Evolutionary conservation across 1,140 invertebrate genomes (phyloP), one percentile per base, ranked within the genome.

Genomic region (Zaprionus ghesquierei): DNA sequence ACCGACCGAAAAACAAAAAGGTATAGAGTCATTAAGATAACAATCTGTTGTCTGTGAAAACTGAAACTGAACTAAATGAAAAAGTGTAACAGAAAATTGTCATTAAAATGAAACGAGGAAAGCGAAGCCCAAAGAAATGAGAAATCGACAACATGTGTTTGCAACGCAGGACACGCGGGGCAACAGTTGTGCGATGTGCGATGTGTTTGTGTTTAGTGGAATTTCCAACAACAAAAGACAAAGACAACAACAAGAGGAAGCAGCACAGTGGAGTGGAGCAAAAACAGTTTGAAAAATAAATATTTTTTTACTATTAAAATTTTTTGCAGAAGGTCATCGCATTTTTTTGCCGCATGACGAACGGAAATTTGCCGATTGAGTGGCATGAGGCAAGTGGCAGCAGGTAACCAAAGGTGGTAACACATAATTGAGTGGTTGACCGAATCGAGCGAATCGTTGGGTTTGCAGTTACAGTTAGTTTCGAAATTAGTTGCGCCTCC

Each of bases 21-120:
- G 84, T 84, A 87, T 89, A 84, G 70, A 87, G 84, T 87, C 84
- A 87, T 87, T 87, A 87, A 80, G 84, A 87, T 87, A 87, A 87
- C 84, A 87, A 87, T 87, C 84, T 87, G 79, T 64, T 75, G 66
- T 29, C 23, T n/a, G n/a, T n/a, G 41, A 70, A 82, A 60, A 79
- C 54, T 59, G 76, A 79, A 74, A 76, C 60, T 61, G 72, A 60
- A 55, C 59, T 71, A 78, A 56, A 66, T 63, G 63, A 87, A 79
- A n/a, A 87, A 87, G 73, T 87, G 65, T 81, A 89, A 77, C 80
- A 87, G 44, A 79, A 41, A 87, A 80, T 77, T 89, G 84, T 89
- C 84, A 84, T 89, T 81, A 76, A 79, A 79, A 55, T 68, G 58
- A 49, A 60, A 60, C 18, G 49, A 35, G 35, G 63, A 70, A 79